These are phyloP conservation scores for Ophioderma brevispina DNA, from an alignment of 35 echinoderm and acorn worm species.

Conservation along the genomic window DNA sequence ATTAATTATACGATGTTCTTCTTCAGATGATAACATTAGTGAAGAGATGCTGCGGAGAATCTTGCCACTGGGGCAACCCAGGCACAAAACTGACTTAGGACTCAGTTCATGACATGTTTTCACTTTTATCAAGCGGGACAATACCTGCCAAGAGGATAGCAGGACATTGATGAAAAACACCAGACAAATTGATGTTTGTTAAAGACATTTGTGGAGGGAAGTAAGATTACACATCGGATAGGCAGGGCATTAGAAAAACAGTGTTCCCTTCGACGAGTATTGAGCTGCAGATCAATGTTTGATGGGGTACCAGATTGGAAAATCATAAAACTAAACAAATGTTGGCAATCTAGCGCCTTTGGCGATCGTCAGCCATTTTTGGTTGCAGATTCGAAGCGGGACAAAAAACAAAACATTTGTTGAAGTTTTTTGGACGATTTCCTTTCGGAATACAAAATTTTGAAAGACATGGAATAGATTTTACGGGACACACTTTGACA, in stretches of 20 bases:
- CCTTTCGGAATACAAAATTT: background rate
- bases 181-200: background rate
- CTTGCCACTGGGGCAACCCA: background rate
- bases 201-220: background rate
- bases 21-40: background rate
- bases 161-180: background rate
- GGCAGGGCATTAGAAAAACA: background rate
- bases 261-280: background rate
- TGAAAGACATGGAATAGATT: background rate
- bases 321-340: background rate
- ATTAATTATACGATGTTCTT: background rate
- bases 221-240: background rate
- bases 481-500: background rate
- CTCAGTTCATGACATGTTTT: background rate
- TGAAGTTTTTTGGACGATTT: background rate
- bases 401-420: background rate
- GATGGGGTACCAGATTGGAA: background rate
- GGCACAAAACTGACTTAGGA: background rate
- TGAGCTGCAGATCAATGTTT: background rate
- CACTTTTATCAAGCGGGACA: background rate
- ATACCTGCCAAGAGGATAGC: background rate
- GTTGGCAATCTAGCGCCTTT: background rate
- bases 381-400: background rate
- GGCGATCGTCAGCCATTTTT: background rate
- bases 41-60: background rate